Evolutionary conservation across 2,888 invertebrate species (phyloP).

Genomic region (Chymomyza fuscimana): DNA sequence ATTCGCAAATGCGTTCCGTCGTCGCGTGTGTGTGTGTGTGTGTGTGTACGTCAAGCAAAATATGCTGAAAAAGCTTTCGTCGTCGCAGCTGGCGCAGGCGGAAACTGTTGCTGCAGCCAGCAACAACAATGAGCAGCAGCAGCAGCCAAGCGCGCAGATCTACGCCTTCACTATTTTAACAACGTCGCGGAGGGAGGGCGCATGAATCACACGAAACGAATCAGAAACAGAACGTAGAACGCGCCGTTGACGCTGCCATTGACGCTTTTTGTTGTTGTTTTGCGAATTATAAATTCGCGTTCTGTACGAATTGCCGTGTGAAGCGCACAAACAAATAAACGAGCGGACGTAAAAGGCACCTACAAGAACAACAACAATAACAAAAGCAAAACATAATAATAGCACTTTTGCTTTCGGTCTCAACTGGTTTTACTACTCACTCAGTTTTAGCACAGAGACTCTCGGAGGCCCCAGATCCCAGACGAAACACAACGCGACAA

Average conservation of each 20-base stretch:
- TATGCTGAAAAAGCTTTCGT: conserved; percentile 67
- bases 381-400: conserved; percentile 52
- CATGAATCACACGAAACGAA: conserved; percentile 56
- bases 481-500: neutral
- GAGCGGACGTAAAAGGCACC: conserved; percentile 12
- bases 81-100: conserved; percentile 63
- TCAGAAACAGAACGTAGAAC: conserved; percentile 4
- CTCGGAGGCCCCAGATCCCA: neutral
- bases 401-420: conserved; percentile 77
- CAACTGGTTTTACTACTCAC: conserved; percentile 67
- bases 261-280: conserved; percentile 30
- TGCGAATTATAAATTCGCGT: conserved; percentile 55
- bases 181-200: conserved; percentile 34
- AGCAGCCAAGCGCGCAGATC: conserved; percentile 6
- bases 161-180: conserved; percentile 17
- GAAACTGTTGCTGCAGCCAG: conserved; percentile 57
- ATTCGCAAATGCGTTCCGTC: conserved; percentile 26
- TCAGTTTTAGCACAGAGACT: neutral
- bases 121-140: neutral
- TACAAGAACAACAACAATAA: conserved; percentile 14
- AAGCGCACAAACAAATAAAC: conserved; percentile 53
- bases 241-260: conserved; percentile 6
- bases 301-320: conserved; percentile 54
- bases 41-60: conserved; percentile 50
- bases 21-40: conserved; percentile 25